Conservation (phyloP, 2,888 invertebrate species). For the Orchesellides sinensis region DNA sequence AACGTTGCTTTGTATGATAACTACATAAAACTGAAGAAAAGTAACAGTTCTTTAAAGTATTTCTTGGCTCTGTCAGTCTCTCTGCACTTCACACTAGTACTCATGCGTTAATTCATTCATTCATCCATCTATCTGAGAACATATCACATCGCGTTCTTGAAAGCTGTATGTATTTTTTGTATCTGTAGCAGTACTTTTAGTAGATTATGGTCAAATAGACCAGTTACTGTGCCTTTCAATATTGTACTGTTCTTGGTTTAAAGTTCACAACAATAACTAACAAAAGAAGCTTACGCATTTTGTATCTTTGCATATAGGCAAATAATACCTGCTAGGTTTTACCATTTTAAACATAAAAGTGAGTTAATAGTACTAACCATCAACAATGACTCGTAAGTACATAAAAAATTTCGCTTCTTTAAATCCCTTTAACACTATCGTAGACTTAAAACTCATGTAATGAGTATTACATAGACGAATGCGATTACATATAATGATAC, state of each 20-base stretch:
- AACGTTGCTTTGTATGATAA: conserved; percentile 51
- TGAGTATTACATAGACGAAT: not conserved
- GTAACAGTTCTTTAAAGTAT: conserved; percentile 44
- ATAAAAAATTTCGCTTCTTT: conserved; percentile 19
- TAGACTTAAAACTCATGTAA: not conserved
- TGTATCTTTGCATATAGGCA: too few species aligned
- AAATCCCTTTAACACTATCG: not conserved
- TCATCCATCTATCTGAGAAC: conserved; percentile 1
- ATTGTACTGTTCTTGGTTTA: too few species aligned
- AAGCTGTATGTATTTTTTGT: conserved; percentile 3
- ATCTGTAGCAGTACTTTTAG: not conserved
- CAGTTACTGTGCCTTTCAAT: too few species aligned
- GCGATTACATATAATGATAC: not conserved
- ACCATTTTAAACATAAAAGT: conserved; percentile 5
- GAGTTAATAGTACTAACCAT: conserved; percentile 17
- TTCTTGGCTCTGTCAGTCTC: conserved; percentile 43
- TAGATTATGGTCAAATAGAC: conserved; percentile 7
- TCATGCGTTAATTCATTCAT: conserved; percentile 32
- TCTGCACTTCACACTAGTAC: conserved; percentile 13
- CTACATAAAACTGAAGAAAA: conserved; percentile 49
- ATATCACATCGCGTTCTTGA: conserved; percentile 16
- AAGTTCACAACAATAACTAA: too few species aligned
- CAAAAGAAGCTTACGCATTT: too few species aligned
- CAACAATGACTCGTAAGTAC: conserved; percentile 20
- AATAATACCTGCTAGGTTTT: too few species aligned